A percentile compares a stretch with the other conserved stretches of the same genome.
These are phyloP conservation scores for Penaeus chinensis DNA, from an alignment of 1,140 invertebrate species.

Conservation along the genomic window DNA sequence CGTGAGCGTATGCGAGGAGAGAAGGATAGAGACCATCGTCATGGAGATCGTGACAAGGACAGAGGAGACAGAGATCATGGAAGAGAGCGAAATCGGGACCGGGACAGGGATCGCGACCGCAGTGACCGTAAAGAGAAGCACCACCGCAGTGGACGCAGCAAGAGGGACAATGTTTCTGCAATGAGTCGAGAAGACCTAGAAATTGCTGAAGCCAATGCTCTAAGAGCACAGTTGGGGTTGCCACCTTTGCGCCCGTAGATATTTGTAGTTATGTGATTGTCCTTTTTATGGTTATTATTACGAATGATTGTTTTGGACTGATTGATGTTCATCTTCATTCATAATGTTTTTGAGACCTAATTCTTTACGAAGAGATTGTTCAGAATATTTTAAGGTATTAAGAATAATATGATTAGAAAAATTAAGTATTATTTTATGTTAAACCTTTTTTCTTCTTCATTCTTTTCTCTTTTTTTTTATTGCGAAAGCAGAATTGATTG, in stretches of 20 bases:
- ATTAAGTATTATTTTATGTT: too few relatives aligned
- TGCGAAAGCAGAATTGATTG: too few relatives aligned
- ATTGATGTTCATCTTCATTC: too few relatives aligned
- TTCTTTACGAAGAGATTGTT: too few relatives aligned
- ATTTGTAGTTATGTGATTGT: neutral
- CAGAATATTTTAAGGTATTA: too few relatives aligned
- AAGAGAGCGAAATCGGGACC: constrained; percentile 44
- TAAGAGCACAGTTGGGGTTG: constrained; percentile 72
- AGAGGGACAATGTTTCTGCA: constrained; percentile 27
- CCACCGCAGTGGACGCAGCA: constrained; percentile 64
- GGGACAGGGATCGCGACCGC: constrained; percentile 53
- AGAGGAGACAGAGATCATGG: constrained; percentile 50
- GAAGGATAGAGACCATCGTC: constrained; percentile 54
- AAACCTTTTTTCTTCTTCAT: too few relatives aligned
- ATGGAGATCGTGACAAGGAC: constrained; percentile 48
- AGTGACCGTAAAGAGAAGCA: constrained; percentile 64
- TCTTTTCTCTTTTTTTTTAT: too few relatives aligned
- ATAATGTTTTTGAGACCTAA: constrained; percentile 7
- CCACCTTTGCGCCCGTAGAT: constrained; percentile 68
- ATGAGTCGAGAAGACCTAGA: constrained; percentile 65
- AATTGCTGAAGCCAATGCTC: constrained; percentile 72
- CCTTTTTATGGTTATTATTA: neutral
- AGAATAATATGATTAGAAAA: too few relatives aligned
- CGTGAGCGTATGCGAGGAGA: constrained; percentile 68
- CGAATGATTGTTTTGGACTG: too few relatives aligned